Evolutionary conservation across 2,797 vertebrate species (phyloP).

Genomic region (Hippocampus kuda): DNA sequence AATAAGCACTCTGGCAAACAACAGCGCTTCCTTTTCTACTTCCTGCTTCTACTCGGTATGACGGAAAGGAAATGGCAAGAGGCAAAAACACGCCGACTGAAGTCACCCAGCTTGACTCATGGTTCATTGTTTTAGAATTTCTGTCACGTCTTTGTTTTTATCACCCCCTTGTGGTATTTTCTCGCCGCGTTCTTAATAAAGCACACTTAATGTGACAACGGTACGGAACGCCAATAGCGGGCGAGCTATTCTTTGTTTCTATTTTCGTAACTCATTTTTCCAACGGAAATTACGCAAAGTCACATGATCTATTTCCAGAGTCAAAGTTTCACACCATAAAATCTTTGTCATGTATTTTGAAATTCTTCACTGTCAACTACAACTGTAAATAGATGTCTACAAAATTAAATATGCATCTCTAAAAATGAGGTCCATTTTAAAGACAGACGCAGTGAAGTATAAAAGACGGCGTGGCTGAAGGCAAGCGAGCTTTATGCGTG

Average conservation of each 20-base stretch:
- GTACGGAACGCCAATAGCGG: neutral
- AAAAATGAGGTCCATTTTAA: neutral
- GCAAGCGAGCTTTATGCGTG: neutral
- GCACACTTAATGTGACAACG: neutral
- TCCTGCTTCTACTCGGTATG: constrained; percentile 24
- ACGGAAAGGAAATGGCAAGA: constrained; percentile 36
- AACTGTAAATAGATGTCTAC: neutral
- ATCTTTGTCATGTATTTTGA: neutral
- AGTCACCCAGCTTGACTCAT: constrained; percentile 8
- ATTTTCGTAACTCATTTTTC: neutral
- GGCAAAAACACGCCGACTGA: constrained; percentile 15
- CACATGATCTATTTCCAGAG: neutral
- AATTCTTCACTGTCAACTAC: neutral
- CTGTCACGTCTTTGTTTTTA: neutral
- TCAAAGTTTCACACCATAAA: neutral
- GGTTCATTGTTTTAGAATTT: neutral
- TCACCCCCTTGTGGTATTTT: neutral
- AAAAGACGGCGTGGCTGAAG: neutral
- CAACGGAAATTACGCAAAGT: neutral
- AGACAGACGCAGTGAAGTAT: too few species aligned
- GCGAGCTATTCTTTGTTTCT: neutral
- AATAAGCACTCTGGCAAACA: constrained; percentile 26
- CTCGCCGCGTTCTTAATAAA: neutral
- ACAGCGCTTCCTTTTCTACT: constrained; percentile 11
- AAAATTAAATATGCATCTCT: neutral